Evolutionary conservation across 2,888 invertebrate species (phyloP).

Genomic region (Chelonus formosanus): DNA sequence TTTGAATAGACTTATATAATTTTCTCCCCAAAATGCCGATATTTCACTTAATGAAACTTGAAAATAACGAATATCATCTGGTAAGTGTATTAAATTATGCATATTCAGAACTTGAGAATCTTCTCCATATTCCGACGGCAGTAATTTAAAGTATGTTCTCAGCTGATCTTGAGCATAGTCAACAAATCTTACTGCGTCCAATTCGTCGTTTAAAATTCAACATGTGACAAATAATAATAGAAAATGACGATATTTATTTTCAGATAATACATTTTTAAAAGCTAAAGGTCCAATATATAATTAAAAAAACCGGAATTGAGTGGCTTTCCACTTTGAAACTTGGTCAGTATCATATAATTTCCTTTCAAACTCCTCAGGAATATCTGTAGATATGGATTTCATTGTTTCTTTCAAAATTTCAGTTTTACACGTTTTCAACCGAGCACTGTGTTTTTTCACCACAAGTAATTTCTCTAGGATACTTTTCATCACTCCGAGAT

Average conservation of each 20-base stretch:
- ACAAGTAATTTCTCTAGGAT: slow-evolving; percentile 19
- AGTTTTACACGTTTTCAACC: slow-evolving; percentile 4
- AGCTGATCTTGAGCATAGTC: slow-evolving; percentile 32
- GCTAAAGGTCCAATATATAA: slow-evolving; percentile 35
- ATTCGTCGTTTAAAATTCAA: slow-evolving; percentile 33
- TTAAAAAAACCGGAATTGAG: slow-evolving; percentile 43
- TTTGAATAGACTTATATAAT: slow-evolving; percentile 32
- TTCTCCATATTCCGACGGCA: slow-evolving; percentile 33
- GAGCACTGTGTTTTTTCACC: slow-evolving; percentile 9
- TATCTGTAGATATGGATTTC: slow-evolving; percentile 29
- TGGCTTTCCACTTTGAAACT: slow-evolving; percentile 43
- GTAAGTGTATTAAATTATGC: slow-evolving; percentile 38
- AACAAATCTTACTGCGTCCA: slow-evolving; percentile 12
- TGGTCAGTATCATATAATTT: slow-evolving; percentile 39
- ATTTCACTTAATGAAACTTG: slow-evolving; percentile 28
- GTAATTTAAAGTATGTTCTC: slow-evolving; percentile 30
- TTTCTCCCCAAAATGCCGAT: slow-evolving; percentile 37
- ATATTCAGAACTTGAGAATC: slow-evolving; percentile 35
- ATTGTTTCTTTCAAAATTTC: slow-evolving; percentile 22
- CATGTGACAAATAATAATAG: slow-evolving; percentile 32
- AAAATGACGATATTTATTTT: slow-evolving; percentile 38
- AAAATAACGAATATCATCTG: slow-evolving; percentile 32
- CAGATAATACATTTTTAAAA: slow-evolving; percentile 32
- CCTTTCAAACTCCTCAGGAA: slow-evolving; percentile 43
- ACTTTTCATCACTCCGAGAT: slow-evolving; percentile 30